A percentile compares a stretch with the other conserved stretches of the same genome.
These are phyloP conservation scores for Parazoanthus atlanticus DNA, from an alignment of 92 coral and sea anemone species.

Conservation along the genomic window DNA sequence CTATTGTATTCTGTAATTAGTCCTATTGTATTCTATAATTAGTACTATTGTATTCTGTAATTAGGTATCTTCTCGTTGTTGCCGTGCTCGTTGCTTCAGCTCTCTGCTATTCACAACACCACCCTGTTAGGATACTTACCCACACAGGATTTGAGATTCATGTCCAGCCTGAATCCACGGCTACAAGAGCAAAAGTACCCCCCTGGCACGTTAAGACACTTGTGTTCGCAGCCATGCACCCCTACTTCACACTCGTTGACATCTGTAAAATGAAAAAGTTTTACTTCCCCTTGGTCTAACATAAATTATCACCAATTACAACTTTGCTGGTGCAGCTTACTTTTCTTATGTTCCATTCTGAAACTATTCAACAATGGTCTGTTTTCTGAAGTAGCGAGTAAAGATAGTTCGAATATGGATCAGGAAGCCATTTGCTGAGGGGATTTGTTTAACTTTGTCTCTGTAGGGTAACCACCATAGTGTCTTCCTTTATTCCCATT, in stretches of 20 bases:
- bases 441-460: too few relatives aligned
- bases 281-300: background rate
- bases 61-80: too few relatives aligned
- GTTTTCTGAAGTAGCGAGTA: too few relatives aligned
- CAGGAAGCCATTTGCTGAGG: too few relatives aligned
- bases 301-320: background rate
- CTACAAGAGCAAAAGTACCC: conserved; percentile 94
- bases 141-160: conserved; percentile 88
- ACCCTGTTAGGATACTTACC: conserved; percentile 61
- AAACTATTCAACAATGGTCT: background rate
- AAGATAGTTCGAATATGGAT: too few relatives aligned
- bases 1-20: too few relatives aligned
- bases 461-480: too few relatives aligned
- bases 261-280: conserved; percentile 49
- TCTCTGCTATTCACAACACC: background rate
- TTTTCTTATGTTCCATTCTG: background rate
- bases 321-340: background rate
- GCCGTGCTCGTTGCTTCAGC: background rate
- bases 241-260: conserved; percentile 89
- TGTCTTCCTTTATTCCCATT: too few relatives aligned
- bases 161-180: conserved; percentile 82
- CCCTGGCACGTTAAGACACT: conserved; percentile 92
- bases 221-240: conserved; percentile 87
- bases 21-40: too few relatives aligned
- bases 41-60: too few relatives aligned